These are phyloP conservation scores for Drosophila mayaguana DNA, from an alignment of 2,888 invertebrate species.

Conservation along the genomic window DNA sequence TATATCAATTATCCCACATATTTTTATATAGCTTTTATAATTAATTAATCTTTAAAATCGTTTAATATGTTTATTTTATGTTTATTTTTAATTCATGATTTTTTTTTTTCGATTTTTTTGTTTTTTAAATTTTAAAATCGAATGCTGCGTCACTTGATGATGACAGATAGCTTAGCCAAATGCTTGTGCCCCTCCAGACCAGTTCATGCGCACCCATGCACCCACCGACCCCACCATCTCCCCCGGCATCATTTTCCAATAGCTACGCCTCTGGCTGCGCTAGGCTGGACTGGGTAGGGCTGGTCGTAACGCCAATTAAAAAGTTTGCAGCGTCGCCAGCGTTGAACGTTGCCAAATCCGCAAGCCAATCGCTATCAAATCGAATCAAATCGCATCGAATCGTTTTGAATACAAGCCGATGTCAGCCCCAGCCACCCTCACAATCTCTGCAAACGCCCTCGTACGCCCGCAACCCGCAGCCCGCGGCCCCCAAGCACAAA, in stretches of 20 bases:
- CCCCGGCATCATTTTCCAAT: too few relatives aligned
- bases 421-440: not conserved
- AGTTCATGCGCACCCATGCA: not conserved
- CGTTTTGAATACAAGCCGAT: conserved; percentile 36
- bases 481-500: too few relatives aligned
- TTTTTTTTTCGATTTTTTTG: not conserved
- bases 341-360: conserved; percentile 38
- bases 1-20: not conserved
- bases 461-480: not conserved
- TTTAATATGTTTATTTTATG: not conserved
- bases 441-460: not conserved
- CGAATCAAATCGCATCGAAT: conserved; percentile 55
- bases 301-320: conserved; percentile 52
- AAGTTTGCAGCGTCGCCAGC: conserved; percentile 41
- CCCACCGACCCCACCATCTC: not conserved
- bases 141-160: not conserved
- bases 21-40: not conserved
- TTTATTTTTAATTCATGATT: not conserved
- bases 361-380: conserved; percentile 57
- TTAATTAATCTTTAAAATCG: not conserved
- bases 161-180: not conserved
- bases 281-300: not conserved
- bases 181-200: not conserved
- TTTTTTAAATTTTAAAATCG: not conserved
- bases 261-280: not conserved